Base-by-base conservation (phyloP, 1,140 invertebrate species). In the Camponotus floridanus region DNA sequence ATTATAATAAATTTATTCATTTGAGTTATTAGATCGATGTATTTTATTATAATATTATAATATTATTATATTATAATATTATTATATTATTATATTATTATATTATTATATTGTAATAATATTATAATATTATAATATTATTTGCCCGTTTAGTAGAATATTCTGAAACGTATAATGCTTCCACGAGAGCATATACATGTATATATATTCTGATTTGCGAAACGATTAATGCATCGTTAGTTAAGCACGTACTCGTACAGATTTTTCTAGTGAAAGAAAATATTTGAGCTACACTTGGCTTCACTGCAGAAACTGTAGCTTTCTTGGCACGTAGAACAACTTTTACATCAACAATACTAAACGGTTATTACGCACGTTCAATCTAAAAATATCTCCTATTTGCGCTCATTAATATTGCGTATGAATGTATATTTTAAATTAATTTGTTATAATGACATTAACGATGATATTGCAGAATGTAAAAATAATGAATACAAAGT, bases 181-280 rank as follows among this genome's bases (percentile, higher is more conserved):
- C 36, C 21, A 65, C 36, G 48, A 61, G 39, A 59, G 59, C 11
- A 21, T 45, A 45, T 2, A 45, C 2, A 26, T 26, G 26, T 26
- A 26, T 26, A 26, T 51, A 51, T 45, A 74, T 74, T 61, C 31
- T 39, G n/a, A 26, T 45, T 80, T 15, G 6, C 51, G 9, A 36
- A 55, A 33, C 33, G 68, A 83, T 83, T 83, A 74, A 83, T 73
- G 79, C 57, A 26, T 36, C 68, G 51, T 26, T 42, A 9, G 76
- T 84, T 15, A 39, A 84, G 85, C 76, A 81, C 85, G 76, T 81
- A 84, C 76, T 68, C 76, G 55, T 36, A 21, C 36, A 70, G 62
- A 84, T 61, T 86, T 81, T 31, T 84, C 33, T 18, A n/a, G 21
- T 13, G 51, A 11, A 51, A 21, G 36, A 59, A 86, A 86, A 81